Conservation (phyloP, 92 coral and sea anemone genomes). For the Blastomussa wellsi region DNA sequence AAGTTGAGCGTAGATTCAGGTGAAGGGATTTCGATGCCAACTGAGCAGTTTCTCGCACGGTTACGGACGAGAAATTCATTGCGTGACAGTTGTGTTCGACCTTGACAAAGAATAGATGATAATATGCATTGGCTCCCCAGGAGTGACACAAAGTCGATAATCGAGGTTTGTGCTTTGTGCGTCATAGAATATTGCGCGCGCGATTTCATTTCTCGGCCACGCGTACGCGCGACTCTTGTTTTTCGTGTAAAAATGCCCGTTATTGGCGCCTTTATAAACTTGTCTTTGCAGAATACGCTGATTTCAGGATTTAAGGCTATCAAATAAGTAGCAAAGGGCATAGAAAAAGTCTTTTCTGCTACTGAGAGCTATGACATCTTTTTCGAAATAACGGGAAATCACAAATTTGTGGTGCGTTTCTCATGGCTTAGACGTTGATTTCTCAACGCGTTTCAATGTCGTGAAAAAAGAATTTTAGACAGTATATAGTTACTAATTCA, state of each 20-base stretch:
- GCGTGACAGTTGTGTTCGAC: slow-evolving; percentile 52
- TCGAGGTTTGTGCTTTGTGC: slow-evolving; percentile 33
- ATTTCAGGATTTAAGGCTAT: background rate
- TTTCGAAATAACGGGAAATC: background rate
- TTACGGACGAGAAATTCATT: slow-evolving; percentile 17
- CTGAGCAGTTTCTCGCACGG: slow-evolving; percentile 31
- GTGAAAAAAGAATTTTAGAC: background rate
- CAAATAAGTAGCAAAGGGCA: background rate
- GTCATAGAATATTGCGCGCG: slow-evolving; percentile 30
- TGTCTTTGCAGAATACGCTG: background rate
- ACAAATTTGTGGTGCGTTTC: background rate
- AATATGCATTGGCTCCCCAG: slow-evolving; percentile 42
- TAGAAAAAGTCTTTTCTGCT: background rate
- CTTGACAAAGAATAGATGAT: slow-evolving; percentile 37
- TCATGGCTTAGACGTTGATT: background rate
- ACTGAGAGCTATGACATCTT: background rate
- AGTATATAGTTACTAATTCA: background rate
- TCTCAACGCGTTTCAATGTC: background rate
- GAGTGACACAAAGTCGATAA: slow-evolving; percentile 47
- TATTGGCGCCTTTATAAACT: background rate
- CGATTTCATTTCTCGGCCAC: slow-evolving; percentile 8
- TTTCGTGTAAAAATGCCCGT: background rate
- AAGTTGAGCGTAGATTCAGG: background rate
- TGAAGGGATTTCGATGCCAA: background rate
- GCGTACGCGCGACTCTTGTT: slow-evolving; percentile 1